Evolutionary conservation across 1,140 invertebrate genomes (phyloP).

Genomic region (Tetranychus urticae): DNA sequence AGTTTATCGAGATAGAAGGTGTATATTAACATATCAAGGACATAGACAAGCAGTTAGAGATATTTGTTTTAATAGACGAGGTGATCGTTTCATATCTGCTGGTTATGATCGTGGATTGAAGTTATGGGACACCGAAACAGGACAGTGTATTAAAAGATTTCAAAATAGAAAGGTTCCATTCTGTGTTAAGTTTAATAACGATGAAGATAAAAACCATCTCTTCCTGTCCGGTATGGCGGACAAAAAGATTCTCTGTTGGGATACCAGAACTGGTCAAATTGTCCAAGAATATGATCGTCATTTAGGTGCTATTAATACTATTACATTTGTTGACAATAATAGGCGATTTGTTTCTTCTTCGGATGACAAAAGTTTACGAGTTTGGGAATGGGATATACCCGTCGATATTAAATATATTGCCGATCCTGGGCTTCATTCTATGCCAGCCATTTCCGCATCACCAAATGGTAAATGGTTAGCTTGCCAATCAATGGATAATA

Average conservation of each 20-base stretch:
- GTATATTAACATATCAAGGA: slow-evolving; percentile 83
- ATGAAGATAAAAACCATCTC: slow-evolving; percentile 83
- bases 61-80: slow-evolving; percentile 82
- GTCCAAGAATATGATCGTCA: slow-evolving; percentile 97
- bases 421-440: slow-evolving; percentile 98
- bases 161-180: slow-evolving; percentile 85
- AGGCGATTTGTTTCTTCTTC: slow-evolving; percentile 90
- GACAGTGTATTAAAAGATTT: slow-evolving; percentile 68
- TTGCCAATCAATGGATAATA: slow-evolving; percentile 98
- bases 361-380: slow-evolving; percentile 90
- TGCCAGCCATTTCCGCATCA: slow-evolving; percentile 79
- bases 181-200: slow-evolving; percentile 93
- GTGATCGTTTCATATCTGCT: slow-evolving; percentile 75
- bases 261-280: slow-evolving; percentile 74
- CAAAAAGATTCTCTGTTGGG: slow-evolving; percentile 99
- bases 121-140: slow-evolving; percentile 97
- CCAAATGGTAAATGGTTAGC: slow-evolving; percentile 98
- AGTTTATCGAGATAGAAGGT: slow-evolving; percentile 81
- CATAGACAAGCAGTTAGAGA: slow-evolving; percentile 92
- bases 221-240: slow-evolving; percentile 96
- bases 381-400: slow-evolving; percentile 99
- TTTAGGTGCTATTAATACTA: slow-evolving; percentile 91
- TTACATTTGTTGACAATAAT: slow-evolving; percentile 98
- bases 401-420: slow-evolving; percentile 99
- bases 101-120: slow-evolving; percentile 72